These are phyloP conservation scores for Phengaris alcon DNA, from an alignment of 2,888 invertebrate genomes.

Conservation along the genomic window DNA sequence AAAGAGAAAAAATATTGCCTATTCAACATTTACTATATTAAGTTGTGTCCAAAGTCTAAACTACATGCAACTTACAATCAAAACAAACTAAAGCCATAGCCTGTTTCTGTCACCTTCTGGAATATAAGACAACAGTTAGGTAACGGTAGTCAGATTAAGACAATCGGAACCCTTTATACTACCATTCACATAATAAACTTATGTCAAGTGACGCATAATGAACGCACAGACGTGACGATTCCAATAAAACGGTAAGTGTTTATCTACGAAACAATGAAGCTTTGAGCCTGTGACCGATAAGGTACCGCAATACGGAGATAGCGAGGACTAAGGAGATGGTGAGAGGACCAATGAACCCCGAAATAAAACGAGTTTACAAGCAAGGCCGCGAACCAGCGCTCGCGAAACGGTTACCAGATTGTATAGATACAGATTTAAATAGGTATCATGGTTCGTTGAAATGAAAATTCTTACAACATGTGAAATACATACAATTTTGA, in stretches of 20 bases:
- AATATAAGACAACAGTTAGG: not conserved
- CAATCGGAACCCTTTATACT: not conserved
- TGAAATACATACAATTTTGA: no score
- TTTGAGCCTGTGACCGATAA: constrained; percentile 44
- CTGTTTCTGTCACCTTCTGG: not conserved
- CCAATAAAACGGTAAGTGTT: constrained; percentile 35
- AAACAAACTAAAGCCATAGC: no score
- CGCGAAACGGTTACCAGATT: constrained; percentile 30
- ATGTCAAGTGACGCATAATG: not conserved
- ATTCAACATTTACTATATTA: no score
- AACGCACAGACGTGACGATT: constrained; percentile 30
- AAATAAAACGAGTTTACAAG: constrained; percentile 66
- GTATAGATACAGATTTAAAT: not conserved
- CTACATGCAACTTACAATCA: no score
- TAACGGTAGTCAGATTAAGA: not conserved
- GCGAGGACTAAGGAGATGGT: constrained; percentile 34
- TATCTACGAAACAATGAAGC: constrained; percentile 35
- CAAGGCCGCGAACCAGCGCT: constrained; percentile 38
- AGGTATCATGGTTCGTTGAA: not conserved
- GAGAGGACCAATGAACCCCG: constrained; percentile 60
- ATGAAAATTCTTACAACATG: not conserved
- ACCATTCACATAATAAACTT: not conserved
- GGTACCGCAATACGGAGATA: constrained; percentile 31
- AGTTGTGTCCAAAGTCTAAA: no score
- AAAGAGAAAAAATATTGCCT: no score